These are phyloP conservation scores for Eucidaris tribuloides DNA, from an alignment of 35 echinoderm and acorn worm species.

Conservation along the genomic window DNA sequence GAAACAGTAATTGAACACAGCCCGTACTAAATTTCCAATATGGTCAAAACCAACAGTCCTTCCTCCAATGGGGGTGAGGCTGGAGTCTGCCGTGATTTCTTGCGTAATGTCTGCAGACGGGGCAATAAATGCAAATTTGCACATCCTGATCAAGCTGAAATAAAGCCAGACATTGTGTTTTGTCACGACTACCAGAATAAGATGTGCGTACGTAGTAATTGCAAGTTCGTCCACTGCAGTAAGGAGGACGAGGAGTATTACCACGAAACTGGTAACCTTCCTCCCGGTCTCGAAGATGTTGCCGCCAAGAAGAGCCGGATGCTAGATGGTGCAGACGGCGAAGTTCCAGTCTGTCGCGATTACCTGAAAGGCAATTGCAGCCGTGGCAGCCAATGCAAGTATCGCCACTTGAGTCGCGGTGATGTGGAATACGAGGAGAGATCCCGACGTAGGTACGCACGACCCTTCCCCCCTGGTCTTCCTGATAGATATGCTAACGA, in stretches of 20 bases:
- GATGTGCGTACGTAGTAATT: slow-evolving; percentile 74
- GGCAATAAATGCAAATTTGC: slow-evolving; percentile 90
- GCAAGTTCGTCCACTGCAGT: slow-evolving; percentile 86
- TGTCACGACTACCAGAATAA: slow-evolving; percentile 98
- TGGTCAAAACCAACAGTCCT: not conserved
- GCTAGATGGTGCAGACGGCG: slow-evolving; percentile 10
- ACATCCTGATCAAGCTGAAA: slow-evolving; percentile 78
- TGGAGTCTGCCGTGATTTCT: slow-evolving; percentile 85
- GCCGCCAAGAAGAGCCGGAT: not conserved
- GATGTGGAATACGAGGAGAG: slow-evolving; percentile 88
- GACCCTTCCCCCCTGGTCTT: not conserved
- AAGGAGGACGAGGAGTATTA: slow-evolving; percentile 91
- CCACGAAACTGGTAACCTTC: slow-evolving; percentile 73
- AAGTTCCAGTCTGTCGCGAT: slow-evolving; percentile 88
- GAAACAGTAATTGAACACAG: no score
- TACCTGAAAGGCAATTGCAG: slow-evolving; percentile 76
- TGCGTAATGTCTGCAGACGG: slow-evolving; percentile 93
- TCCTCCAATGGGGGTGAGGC: not conserved
- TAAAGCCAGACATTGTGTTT: slow-evolving; percentile 50
- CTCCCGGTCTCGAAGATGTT: slow-evolving; percentile 52
- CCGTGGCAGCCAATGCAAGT: slow-evolving; percentile 77
- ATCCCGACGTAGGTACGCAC: slow-evolving; percentile 6
- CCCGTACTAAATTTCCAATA: no score
- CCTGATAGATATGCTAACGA: slow-evolving; percentile 47
- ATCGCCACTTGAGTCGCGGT: slow-evolving; percentile 83